Conservation (phyloP, 2,113 vertebrate genomes). For the Planiliza haematocheilus region DNA sequence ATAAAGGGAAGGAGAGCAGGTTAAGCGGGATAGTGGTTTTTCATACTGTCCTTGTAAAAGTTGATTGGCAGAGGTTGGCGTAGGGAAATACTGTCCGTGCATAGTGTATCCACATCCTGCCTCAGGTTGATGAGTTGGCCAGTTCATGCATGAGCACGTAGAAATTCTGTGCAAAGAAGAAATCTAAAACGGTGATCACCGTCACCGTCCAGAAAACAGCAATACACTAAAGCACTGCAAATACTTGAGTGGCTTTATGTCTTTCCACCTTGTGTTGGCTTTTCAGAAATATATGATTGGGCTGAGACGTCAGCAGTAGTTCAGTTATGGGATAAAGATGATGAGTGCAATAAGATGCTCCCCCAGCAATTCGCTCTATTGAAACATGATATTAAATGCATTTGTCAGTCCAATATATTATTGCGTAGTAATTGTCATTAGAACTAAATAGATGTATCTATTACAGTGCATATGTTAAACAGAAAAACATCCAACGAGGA, state of each 20-base stretch:
- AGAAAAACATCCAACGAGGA: background rate
- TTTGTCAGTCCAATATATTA: no score
- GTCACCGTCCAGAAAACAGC: slow-evolving; percentile 16
- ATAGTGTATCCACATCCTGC: slow-evolving; percentile 7
- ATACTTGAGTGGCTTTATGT: background rate
- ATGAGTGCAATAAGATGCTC: no score
- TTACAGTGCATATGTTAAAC: background rate
- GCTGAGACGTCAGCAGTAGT: background rate
- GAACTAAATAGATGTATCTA: background rate
- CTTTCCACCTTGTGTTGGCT: slow-evolving; percentile 2
- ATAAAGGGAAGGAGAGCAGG: slow-evolving; percentile 39
- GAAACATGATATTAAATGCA: no score
- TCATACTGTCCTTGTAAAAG: slow-evolving; percentile 38
- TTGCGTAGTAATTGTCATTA: background rate
- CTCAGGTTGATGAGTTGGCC: slow-evolving; percentile 29
- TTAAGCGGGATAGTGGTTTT: slow-evolving; percentile 51
- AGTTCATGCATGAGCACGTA: slow-evolving; percentile 7
- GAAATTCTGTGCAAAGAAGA: slow-evolving; percentile 21
- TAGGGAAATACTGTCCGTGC: slow-evolving; percentile 18
- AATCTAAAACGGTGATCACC: background rate
- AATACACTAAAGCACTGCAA: slow-evolving; percentile 6
- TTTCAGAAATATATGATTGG: background rate
- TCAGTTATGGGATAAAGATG: background rate
- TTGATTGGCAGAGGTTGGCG: slow-evolving; percentile 31
- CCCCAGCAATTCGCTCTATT: no score